Conservation (phyloP, 2,113 vertebrate species). For the Lasiurus borealis region DNA sequence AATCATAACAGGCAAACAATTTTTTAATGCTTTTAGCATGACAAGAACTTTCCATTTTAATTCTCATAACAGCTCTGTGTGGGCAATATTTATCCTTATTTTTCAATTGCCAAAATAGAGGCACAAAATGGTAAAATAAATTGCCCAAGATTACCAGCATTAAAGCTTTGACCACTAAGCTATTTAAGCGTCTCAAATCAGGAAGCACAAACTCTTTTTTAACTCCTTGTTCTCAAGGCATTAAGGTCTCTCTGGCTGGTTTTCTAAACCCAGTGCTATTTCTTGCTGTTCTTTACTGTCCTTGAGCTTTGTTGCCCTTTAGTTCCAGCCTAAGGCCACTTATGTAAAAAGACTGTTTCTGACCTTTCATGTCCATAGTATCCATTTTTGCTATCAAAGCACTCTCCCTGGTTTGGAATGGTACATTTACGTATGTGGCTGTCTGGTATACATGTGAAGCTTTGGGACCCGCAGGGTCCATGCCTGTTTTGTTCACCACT, state of each 20-base stretch:
- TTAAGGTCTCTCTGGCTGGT: neutral
- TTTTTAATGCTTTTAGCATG: slow-evolving; percentile 19
- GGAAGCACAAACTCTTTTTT: neutral
- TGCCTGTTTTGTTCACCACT: neutral
- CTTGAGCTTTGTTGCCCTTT: neutral
- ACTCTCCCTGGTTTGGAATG: neutral
- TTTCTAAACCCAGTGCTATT: neutral
- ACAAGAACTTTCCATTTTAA: neutral
- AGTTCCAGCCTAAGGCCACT: neutral
- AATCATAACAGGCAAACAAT: neutral
- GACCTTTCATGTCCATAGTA: neutral
- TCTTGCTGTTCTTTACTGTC: neutral
- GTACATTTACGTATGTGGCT: neutral
- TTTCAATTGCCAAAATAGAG: neutral
- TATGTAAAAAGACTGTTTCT: neutral
- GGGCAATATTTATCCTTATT: slow-evolving; percentile 4
- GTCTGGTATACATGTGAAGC: neutral
- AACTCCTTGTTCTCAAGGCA: neutral
- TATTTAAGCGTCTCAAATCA: neutral
- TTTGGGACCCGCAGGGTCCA: neutral
- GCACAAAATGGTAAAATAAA: neutral
- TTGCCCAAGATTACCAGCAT: neutral
- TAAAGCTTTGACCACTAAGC: neutral
- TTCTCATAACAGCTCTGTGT: neutral
- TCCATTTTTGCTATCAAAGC: neutral